Conservation (phyloP, 2,888 invertebrate species). For the Ametastegia equiseti region DNA sequence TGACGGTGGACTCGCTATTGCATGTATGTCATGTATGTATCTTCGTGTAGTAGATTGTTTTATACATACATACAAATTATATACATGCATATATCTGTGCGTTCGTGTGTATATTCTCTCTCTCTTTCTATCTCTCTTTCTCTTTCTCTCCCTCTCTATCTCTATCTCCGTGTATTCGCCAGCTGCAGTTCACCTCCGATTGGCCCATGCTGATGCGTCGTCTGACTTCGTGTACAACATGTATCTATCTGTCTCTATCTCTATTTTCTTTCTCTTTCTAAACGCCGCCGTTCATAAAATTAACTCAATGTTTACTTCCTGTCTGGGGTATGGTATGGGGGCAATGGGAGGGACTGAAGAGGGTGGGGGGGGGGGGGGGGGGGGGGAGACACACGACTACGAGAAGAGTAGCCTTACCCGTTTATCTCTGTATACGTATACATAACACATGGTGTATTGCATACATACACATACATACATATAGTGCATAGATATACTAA, state of each 20-base stretch:
- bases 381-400: too few species aligned
- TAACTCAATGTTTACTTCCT: conserved; percentile 67
- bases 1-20: background rate
- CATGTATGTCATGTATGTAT: background rate
- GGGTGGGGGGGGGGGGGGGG: too few species aligned
- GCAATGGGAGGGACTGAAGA: too few species aligned
- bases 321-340: conserved; percentile 36
- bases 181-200: conserved; percentile 48
- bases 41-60: background rate
- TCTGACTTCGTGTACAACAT: too few species aligned
- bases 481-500: too few species aligned
- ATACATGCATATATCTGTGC: conserved; percentile 4
- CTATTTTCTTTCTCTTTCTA: conserved; percentile 16
- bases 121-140: too few species aligned
- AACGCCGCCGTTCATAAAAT: conserved; percentile 62
- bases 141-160: too few species aligned
- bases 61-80: background rate
- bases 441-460: too few species aligned
- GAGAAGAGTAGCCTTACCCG: too few species aligned
- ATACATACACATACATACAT: background rate
- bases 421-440: background rate
- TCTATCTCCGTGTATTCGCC: conserved; percentile 51
- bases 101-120: too few species aligned
- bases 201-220: conserved; percentile 52
- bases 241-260: conserved; percentile 53